Conservation (phyloP, 1,140 invertebrate genomes). For the Trachymyrmex cornetzi region DNA sequence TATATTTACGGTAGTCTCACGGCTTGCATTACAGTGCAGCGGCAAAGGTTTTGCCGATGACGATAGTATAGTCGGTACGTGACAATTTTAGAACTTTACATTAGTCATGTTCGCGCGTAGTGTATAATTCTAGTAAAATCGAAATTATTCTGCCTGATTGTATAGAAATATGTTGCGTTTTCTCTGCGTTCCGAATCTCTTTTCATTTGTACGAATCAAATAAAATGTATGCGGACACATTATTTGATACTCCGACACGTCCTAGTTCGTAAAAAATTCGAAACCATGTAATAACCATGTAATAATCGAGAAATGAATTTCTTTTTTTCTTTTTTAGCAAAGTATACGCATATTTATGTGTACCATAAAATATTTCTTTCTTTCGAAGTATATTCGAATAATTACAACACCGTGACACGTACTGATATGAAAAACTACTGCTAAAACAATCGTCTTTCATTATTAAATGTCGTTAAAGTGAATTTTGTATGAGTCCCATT, state of each 20-base stretch:
- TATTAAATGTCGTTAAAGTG: constrained; percentile 31
- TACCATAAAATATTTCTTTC: not conserved
- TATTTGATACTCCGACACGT: not conserved
- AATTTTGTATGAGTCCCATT: constrained; percentile 27
- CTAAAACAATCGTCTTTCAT: constrained; percentile 24
- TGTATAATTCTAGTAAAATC: not conserved
- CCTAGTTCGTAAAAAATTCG: not conserved
- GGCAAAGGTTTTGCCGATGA: constrained; percentile 47
- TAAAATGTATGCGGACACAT: not conserved
- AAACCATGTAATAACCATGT: not conserved
- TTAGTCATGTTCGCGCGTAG: constrained; percentile 9
- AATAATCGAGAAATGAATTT: not conserved
- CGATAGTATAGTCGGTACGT: constrained; percentile 21
- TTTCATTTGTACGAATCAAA: not conserved
- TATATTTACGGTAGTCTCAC: constrained; percentile 51
- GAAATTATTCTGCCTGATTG: constrained; percentile 17
- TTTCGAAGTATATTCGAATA: not conserved
- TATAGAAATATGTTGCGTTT: not conserved
- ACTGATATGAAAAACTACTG: not conserved
- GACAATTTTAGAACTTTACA: constrained; percentile 50
- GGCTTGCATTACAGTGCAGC: constrained; percentile 21
- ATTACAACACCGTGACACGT: not conserved
- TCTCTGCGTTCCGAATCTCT: not conserved
- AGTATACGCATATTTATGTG: not conserved
- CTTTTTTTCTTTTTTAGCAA: not conserved